Base-by-base conservation (phyloP, 2,113 vertebrate genomes). In the Acanthisitta chloris region DNA sequence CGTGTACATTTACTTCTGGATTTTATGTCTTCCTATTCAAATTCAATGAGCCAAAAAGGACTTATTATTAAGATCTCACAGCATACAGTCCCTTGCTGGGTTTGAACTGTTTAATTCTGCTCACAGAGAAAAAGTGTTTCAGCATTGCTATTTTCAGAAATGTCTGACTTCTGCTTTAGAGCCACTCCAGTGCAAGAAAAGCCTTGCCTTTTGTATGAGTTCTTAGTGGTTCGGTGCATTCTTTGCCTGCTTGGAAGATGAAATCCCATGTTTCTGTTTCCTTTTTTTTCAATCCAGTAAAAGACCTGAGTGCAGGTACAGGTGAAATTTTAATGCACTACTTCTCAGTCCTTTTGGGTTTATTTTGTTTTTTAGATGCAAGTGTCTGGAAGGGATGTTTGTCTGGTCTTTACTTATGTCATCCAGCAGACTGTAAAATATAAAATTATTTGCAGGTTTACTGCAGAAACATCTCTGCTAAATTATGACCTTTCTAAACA, bases 11-110 rank as follows among this genome's bases (percentile, higher is more conserved):
- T 96, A 82, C 84, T 77, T 92, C 91, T 73, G 66, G 86, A 70
- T 96, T 91, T 95, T 94, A 97, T 97, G 86, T 78, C 86, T 92
- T 95, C 88, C 94, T 94, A 81, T 96, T 97, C 88, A 93, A 96
- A 96, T 38, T 88, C 94, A 96, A 90, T 97, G 88, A 96, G 95
- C 95, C 95, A 90, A 96, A 95, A 92, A 96, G 66, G 77, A 71
- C 38, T 46, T 94, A 89, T 90, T 94, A 95, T 94, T 94, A 95
- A 92, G 80, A 90, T 95, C 79, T 94, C 88, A 28, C 88, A 96
- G 93, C 64, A 78, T 81, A 66, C 33, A 71, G 77, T 89, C 84
- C 64, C 57, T 74, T 90, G 55, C 77, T 84, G 73, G 33, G 91
- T 96, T 93, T 91, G 72, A 96, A 76, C 79, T 77, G 36, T 92